Conservation (phyloP, 2,888 invertebrate genomes). For the Rhopalosiphum nymphaeae region DNA sequence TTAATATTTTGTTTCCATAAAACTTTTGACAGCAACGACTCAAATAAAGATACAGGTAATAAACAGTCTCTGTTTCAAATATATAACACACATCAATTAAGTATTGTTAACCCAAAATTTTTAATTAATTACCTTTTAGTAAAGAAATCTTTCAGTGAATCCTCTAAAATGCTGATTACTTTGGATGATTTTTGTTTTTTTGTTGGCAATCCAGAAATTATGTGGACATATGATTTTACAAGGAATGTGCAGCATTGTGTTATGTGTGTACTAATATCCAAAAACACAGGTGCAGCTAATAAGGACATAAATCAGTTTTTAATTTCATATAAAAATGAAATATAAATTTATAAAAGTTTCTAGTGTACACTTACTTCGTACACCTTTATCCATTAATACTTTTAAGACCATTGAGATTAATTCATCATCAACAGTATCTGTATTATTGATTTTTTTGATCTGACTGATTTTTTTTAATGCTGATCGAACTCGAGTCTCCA, state of each 20-base stretch:
- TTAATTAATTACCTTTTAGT: conserved; percentile 55
- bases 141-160: conserved; percentile 63
- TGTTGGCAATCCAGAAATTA: conserved; percentile 28
- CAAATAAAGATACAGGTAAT: conserved; percentile 64
- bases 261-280: conserved; percentile 66
- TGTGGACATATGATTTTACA: conserved; percentile 62
- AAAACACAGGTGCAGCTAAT: conserved; percentile 65
- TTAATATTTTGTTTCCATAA: conserved; percentile 60
- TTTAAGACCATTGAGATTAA: conserved; percentile 73
- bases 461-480: conserved; percentile 76
- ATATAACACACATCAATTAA: not conserved
- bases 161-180: conserved; percentile 49
- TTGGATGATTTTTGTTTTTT: conserved; percentile 41
- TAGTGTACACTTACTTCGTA: conserved; percentile 63
- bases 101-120: not conserved
- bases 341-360: not conserved
- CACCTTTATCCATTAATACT: conserved; percentile 66
- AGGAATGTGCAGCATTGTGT: conserved; percentile 66
- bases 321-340: not conserved
- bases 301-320: not conserved
- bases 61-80: conserved; percentile 64
- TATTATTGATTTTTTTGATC: conserved; percentile 76
- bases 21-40: conserved; percentile 64
- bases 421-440: conserved; percentile 74
- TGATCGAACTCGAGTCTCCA: conserved; percentile 75